These are phyloP conservation scores for Machaerirhynchus nigripectus DNA, from an alignment of 2,113 vertebrate species.

Conservation along the genomic window DNA sequence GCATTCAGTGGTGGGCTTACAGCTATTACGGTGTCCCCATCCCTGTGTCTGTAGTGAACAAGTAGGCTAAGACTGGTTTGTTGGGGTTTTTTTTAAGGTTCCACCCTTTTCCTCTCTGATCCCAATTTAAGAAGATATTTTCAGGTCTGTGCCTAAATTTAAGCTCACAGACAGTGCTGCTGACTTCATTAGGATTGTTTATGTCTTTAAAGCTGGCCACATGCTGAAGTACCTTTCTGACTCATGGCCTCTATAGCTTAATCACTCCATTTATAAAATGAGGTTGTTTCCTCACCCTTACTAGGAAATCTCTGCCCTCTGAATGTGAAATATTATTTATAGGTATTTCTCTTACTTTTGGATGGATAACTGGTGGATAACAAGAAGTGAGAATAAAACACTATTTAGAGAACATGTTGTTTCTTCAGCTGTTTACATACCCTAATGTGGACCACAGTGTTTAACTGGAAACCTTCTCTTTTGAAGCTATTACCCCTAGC, in stretches of 20 bases:
- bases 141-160: slow-evolving; percentile 42
- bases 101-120: background rate
- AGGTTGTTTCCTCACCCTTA: slow-evolving; percentile 22
- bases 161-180: background rate
- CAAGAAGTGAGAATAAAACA: background rate
- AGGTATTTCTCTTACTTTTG: background rate
- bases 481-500: background rate
- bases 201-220: slow-evolving; percentile 18
- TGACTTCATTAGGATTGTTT: slow-evolving; percentile 61
- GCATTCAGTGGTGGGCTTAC: background rate
- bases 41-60: accelerated
- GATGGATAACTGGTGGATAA: background rate
- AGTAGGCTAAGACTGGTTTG: background rate
- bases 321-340: slow-evolving; percentile 21
- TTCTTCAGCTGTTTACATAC: background rate
- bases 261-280: slow-evolving; percentile 41
- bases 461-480: background rate
- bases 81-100: background rate
- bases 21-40: background rate
- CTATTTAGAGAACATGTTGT: background rate
- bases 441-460: background rate
- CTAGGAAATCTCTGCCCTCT: slow-evolving; percentile 24
- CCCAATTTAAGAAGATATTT: slow-evolving; percentile 34
- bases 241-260: slow-evolving; percentile 38
- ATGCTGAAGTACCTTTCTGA: slow-evolving; percentile 37